Conservation (phyloP, 1,140 invertebrate species). For the Cherax destructor region DNA sequence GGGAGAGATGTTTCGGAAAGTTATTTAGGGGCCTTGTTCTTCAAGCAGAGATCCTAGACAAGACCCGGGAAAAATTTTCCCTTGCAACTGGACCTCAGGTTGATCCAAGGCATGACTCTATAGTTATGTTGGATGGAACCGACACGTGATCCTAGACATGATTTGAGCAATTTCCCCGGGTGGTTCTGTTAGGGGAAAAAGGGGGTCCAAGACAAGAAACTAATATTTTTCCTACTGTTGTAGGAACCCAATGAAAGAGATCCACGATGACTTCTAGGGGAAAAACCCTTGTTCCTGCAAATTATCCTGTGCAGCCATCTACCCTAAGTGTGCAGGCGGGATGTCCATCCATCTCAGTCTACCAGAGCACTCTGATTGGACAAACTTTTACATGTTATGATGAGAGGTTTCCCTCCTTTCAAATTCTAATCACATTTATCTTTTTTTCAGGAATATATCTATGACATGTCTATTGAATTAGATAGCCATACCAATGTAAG, state of each 20-base stretch:
- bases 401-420: constrained; percentile 52
- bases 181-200: neutral
- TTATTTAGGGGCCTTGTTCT: neutral
- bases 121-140: neutral
- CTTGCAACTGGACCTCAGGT: neutral
- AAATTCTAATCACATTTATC: constrained; percentile 57
- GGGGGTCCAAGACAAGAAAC: constrained; percentile 40
- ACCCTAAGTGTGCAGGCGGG: neutral
- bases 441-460: constrained; percentile 59
- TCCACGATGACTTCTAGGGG: constrained; percentile 37
- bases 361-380: constrained; percentile 55
- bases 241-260: constrained; percentile 31
- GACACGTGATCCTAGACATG: constrained; percentile 38
- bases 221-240: neutral
- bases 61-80: constrained; percentile 21
- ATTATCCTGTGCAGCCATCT: constrained; percentile 6
- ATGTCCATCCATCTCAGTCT: constrained; percentile 36
- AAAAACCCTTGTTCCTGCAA: constrained; percentile 12
- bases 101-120: constrained; percentile 36
- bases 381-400: constrained; percentile 59
- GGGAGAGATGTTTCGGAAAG: constrained; percentile 36
- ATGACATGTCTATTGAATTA: constrained; percentile 57
- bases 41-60: constrained; percentile 43
- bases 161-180: neutral
- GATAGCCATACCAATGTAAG: constrained; percentile 52